These are phyloP conservation scores for Ennomos quercinarius DNA, from an alignment of 2,888 invertebrate genomes.

Conservation along the genomic window DNA sequence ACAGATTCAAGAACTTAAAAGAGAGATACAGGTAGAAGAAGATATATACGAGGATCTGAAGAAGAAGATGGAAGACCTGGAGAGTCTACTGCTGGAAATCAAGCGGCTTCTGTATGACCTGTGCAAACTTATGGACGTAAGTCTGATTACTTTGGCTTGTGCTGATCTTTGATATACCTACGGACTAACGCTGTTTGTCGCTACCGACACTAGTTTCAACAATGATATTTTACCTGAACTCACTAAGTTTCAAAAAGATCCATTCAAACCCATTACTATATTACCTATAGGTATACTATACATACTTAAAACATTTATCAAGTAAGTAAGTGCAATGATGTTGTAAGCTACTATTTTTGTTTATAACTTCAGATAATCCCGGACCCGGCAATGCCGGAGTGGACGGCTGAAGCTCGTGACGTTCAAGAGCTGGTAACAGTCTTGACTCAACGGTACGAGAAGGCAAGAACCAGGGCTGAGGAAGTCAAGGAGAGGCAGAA, in stretches of 20 bases:
- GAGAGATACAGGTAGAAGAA: constrained; percentile 82
- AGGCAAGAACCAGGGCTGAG: constrained; percentile 64
- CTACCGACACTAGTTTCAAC: too few relatives aligned
- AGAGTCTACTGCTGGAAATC: constrained; percentile 72
- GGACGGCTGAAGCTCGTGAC: constrained; percentile 77
- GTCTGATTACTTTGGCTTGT: constrained; percentile 38
- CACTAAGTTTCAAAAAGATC: too few relatives aligned
- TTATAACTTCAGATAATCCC: constrained; percentile 64
- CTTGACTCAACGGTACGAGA: constrained; percentile 69
- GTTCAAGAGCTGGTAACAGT: constrained; percentile 73
- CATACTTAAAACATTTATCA: too few relatives aligned
- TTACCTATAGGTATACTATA: too few relatives aligned
- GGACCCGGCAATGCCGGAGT: constrained; percentile 74
- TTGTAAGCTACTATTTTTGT: not conserved
- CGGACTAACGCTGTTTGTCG: too few relatives aligned
- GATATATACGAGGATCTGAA: constrained; percentile 58
- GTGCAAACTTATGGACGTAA: constrained; percentile 75
- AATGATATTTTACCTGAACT: too few relatives aligned
- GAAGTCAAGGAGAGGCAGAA: constrained; percentile 68
- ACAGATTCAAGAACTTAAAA: constrained; percentile 87
- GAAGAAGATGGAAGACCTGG: constrained; percentile 67
- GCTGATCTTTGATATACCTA: not conserved
- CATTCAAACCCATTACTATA: too few relatives aligned
- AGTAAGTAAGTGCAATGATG: too few relatives aligned
- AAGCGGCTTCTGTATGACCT: constrained; percentile 76